Base-by-base conservation (phyloP, 2,888 invertebrate species). In the Drosophila nigricruria region DNA sequence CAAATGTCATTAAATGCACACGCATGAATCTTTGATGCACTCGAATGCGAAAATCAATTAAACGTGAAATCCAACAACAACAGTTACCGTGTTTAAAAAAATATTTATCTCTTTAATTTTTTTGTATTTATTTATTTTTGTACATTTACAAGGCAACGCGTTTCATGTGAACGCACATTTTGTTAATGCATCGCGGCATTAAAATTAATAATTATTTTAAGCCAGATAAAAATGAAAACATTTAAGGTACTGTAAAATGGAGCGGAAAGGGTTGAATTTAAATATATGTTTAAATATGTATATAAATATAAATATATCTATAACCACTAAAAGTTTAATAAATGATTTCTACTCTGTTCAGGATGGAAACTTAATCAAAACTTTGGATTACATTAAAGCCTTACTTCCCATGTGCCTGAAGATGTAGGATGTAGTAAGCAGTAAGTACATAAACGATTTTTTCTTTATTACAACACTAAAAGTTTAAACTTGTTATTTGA, bases 21-120 rank as follows among this genome's bases (percentile, higher is more conserved):
- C 63, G 72, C 86, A 88, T 84, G 86, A 82, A 85, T 85, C 65
- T 85, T 84, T 84, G 80, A 82, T 88, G 88, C 86, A 85, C 72
- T 80, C 73, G 73, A 76, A 76, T 80, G 88, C 73, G 54, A 77
- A 82, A 88, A 88, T 88, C 88, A 84, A 88, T 84, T 84, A 85
- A 81, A 88, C 70, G 82, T 73, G 53, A 87, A 84, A 70, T 64
- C 58, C 62, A 58, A 16, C 43, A 58, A 16, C 42, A 50, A 25
- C 36, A 18, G 16, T 14, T 43, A 16, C 43, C n/a, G 12, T 42
- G 36, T 65, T 10, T 42, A 72, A 34, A 45, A 50, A 50, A 54
- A 56, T 27, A 47, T 65, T 18, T 58, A 47, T 58, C 36, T 58
- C 47, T 10, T 38, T 8, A 30, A 18, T 47, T 30, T 49, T 12